Conservation (phyloP, 1,140 invertebrate species). For the Habropoda laboriosa region DNA sequence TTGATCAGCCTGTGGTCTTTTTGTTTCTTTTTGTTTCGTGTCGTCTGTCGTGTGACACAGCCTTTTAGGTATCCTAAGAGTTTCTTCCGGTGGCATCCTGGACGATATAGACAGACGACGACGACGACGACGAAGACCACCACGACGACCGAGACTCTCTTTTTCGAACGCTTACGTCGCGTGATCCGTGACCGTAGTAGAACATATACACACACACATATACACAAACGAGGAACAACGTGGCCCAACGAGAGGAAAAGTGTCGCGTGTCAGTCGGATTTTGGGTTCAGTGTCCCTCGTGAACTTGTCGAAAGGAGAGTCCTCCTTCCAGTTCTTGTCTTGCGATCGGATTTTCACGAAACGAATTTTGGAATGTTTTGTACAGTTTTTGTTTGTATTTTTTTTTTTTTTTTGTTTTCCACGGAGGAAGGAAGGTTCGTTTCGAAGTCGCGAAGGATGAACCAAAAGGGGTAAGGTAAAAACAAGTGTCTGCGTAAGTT, state of each 20-base stretch:
- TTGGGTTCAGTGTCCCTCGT: background rate
- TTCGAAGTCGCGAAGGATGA: conserved; percentile 55
- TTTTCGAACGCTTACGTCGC: conserved; percentile 75
- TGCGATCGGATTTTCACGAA: background rate
- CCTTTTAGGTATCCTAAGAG: conserved; percentile 19
- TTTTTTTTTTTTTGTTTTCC: too few species aligned
- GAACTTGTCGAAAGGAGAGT: background rate
- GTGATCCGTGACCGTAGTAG: too few species aligned
- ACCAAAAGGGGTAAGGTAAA: too few species aligned
- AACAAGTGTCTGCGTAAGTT: conserved; percentile 5
- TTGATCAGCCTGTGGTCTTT: background rate
- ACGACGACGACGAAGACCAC: too few species aligned
- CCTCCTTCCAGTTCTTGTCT: background rate
- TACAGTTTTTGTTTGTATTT: too few species aligned
- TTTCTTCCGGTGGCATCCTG: conserved; percentile 33
- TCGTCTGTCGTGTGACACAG: conserved; percentile 26
- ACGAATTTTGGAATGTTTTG: background rate
- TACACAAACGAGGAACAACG: conserved; percentile 65
- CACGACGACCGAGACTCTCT: conserved; percentile 78
- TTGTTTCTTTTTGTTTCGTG: conserved; percentile 25
- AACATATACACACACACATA: too few species aligned
- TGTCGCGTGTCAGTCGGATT: conserved; percentile 2
- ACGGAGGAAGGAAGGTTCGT: background rate
- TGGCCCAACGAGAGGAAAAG: conserved; percentile 66
- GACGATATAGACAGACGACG: conserved; percentile 51